Conservation (phyloP, 2,888 invertebrate genomes). For the Orthosia gracilis region DNA sequence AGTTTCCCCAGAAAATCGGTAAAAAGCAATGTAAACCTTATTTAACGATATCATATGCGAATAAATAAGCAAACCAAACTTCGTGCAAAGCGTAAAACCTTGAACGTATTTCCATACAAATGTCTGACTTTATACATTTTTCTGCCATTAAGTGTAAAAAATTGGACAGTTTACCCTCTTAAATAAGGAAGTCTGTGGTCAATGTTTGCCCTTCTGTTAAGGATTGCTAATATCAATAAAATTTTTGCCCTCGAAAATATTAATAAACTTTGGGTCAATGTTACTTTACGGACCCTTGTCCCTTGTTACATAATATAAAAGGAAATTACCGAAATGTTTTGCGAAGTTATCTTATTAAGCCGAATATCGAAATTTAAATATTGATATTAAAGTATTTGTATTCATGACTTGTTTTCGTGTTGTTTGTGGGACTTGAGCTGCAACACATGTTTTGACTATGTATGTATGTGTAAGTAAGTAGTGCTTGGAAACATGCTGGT, state of each 20-base stretch:
- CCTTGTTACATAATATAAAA: constrained; percentile 49
- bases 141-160: constrained; percentile 59
- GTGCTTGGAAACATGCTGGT: too few relatives aligned
- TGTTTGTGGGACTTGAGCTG: not conserved
- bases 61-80: constrained; percentile 57
- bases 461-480: too few relatives aligned
- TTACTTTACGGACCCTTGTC: constrained; percentile 53
- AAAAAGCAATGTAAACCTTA: constrained; percentile 21
- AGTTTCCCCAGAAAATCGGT: not conserved
- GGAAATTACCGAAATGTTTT: constrained; percentile 60
- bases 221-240: constrained; percentile 60
- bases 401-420: constrained; percentile 36
- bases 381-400: constrained; percentile 48
- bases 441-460: not conserved
- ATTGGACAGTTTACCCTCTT: constrained; percentile 58
- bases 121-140: constrained; percentile 54
- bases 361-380: constrained; percentile 33
- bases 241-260: constrained; percentile 53
- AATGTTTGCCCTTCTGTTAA: constrained; percentile 51
- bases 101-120: constrained; percentile 63
- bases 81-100: constrained; percentile 49
- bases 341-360: constrained; percentile 56
- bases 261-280: constrained; percentile 57
- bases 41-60: constrained; percentile 42
- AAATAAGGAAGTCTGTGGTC: constrained; percentile 54